A percentile compares a stretch with the other conserved stretches of the same genome.
Evolutionary conservation across 2,113 vertebrate genomes (phyloP).

Genomic region (Calypte anna): DNA sequence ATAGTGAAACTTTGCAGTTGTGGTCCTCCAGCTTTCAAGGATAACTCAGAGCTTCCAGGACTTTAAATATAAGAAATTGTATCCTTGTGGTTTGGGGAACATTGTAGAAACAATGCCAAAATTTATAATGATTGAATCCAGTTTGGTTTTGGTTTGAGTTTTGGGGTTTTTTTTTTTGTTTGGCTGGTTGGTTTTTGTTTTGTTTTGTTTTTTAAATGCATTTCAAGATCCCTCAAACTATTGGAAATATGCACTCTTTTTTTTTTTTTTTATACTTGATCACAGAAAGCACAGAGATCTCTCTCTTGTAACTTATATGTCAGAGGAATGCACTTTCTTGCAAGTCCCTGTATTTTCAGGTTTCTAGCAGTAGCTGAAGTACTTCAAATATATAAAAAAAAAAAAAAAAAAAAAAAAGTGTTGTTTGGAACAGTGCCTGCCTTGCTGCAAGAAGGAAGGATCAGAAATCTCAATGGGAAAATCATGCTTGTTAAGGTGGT

Average conservation of each 20-base stretch:
- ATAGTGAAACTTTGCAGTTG: neutral
- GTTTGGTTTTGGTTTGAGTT: neutral
- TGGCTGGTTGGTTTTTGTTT: too few relatives aligned
- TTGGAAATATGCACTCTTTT: neutral
- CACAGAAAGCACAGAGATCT: constrained; percentile 2
- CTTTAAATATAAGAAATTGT: neutral
- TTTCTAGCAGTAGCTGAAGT: constrained; percentile 36
- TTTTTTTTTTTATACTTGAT: constrained; percentile 1
- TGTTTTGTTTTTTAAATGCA: neutral
- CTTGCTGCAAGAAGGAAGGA: neutral
- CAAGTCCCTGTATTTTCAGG: constrained; percentile 9
- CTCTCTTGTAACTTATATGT: constrained; percentile 25
- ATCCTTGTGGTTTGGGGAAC: constrained; percentile 13
- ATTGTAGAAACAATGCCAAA: neutral
- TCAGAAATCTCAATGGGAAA: constrained; percentile 19
- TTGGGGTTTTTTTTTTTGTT: too few relatives aligned
- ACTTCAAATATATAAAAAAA: neutral
- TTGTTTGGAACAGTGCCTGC: neutral
- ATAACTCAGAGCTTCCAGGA: neutral
- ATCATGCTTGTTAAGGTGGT: neutral
- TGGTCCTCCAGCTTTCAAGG: neutral
- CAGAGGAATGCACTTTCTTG: constrained; percentile 13
- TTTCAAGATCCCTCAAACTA: neutral
- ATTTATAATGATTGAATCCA: neutral
- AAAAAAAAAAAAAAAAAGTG: neutral